Conservation (phyloP, 2,113 vertebrate genomes). For the Cebus imitator region DNA sequence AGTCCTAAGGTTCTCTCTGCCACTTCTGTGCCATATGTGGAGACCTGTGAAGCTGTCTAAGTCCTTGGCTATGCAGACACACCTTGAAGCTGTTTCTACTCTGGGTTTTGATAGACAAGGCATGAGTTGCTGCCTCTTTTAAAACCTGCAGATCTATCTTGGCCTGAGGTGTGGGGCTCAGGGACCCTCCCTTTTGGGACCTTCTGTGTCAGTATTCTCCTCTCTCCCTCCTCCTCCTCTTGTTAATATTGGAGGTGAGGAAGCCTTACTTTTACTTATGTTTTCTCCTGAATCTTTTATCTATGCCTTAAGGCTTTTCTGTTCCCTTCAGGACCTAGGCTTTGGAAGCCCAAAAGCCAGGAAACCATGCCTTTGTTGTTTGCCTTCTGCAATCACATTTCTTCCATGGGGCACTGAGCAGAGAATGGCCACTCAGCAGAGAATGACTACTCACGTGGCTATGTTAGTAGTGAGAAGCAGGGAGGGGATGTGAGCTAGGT, state of each 20-base stretch:
- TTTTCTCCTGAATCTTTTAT: neutral
- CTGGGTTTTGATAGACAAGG: neutral
- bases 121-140: neutral
- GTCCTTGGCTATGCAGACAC: neutral
- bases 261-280: neutral
- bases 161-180: neutral
- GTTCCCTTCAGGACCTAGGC: neutral
- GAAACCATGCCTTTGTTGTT: neutral
- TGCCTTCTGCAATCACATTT: neutral
- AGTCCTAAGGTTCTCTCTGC: neutral
- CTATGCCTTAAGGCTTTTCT: slow-evolving; percentile 19
- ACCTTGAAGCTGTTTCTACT: neutral
- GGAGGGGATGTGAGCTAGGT: neutral
- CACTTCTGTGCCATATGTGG: neutral
- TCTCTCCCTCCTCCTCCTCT: neutral
- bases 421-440: neutral
- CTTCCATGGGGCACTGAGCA: neutral
- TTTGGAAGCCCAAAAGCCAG: slow-evolving; percentile 23
- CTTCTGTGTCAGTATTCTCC: neutral
- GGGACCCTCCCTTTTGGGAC: neutral
- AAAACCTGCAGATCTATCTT: neutral
- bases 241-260: neutral
- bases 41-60: neutral
- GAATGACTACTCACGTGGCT: neutral
- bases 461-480: neutral